Base-by-base conservation (phyloP, 1,140 invertebrate genomes). In the Psilanteris sp. region DNA sequence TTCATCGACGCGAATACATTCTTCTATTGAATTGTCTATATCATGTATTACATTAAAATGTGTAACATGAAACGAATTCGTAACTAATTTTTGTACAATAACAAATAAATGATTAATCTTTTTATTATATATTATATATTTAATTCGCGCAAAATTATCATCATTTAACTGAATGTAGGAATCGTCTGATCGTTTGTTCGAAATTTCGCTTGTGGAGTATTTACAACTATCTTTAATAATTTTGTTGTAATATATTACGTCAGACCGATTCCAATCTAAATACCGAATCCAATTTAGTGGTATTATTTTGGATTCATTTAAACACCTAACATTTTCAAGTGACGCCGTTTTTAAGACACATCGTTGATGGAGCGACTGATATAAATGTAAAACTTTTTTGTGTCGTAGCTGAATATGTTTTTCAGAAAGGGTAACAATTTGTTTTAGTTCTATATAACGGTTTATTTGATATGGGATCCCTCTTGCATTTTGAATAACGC, bases 391-490 rank as follows among this genome's bases (percentile, higher is more conserved):
- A 36, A 52, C 9, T 36, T 36, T 52, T 1, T 32, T 32, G 8
- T 48, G 15, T 32, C n/a, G n/a, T 8, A 48, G 11, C 22, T 48
- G 1, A 11, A 48, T 24, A n/a, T 3, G 8, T 32, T 20, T 6
- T 20, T 32, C 15, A 11, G 5, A 8, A 6, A 8, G 3, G 4
- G 11, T 20, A 9, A 52, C 8, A 9, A 52, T 24, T 26, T 36
- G n/a, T 24, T 34, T 36, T 24, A 52, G 7, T 24, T 6, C 4
- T 24, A 52, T 15, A 54, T 27, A 18, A 27, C 50, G 20, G 9
- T 54, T 37, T 1, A 54, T 34, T 39, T 54, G 50, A 18, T 39
- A 39, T 1, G 50, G 50, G n/a, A 68, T 52, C 20, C 52, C 52
- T 14, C 32, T 43, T 6, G 37, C 24, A 22, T 41, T 43, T 9